Conservation (phyloP, 2,797 vertebrate species). For the Scyliorhinus canicula region DNA sequence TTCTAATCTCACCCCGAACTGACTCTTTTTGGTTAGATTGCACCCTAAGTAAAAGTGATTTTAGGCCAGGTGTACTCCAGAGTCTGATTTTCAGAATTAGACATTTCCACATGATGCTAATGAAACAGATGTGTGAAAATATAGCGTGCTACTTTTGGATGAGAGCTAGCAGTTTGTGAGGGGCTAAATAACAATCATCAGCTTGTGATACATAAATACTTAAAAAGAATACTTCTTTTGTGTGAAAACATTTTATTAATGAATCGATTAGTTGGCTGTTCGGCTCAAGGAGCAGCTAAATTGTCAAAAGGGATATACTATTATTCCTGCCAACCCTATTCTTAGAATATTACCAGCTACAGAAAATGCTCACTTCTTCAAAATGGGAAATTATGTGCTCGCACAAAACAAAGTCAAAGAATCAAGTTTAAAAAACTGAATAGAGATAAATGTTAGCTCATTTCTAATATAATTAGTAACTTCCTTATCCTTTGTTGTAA, state of each 20-base stretch:
- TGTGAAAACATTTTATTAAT: not conserved
- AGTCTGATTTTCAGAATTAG: not conserved
- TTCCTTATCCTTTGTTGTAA: constrained; percentile 76
- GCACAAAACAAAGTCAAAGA: not conserved
- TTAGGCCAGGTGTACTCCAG: not conserved
- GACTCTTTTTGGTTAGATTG: too few species aligned
- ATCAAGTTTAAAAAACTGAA: constrained; percentile 10
- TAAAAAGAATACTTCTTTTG: not conserved
- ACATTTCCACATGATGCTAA: not conserved
- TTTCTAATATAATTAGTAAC: constrained; percentile 81
- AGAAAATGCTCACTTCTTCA: not conserved
- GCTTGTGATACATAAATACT: not conserved
- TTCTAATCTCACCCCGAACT: too few species aligned
- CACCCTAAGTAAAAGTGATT: not conserved
- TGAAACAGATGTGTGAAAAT: not conserved
- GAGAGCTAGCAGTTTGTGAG: not conserved
- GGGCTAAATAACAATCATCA: not conserved
- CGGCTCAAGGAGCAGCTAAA: not conserved
- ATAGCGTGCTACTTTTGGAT: not conserved
- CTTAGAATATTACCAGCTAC: too few species aligned
- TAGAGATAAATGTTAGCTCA: constrained; percentile 77
- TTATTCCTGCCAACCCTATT: not conserved
- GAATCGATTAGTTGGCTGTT: not conserved
- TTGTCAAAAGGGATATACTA: not conserved
- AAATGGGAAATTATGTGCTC: not conserved